Conservation (phyloP, 2,888 invertebrate species). For the Molorchus minor region DNA sequence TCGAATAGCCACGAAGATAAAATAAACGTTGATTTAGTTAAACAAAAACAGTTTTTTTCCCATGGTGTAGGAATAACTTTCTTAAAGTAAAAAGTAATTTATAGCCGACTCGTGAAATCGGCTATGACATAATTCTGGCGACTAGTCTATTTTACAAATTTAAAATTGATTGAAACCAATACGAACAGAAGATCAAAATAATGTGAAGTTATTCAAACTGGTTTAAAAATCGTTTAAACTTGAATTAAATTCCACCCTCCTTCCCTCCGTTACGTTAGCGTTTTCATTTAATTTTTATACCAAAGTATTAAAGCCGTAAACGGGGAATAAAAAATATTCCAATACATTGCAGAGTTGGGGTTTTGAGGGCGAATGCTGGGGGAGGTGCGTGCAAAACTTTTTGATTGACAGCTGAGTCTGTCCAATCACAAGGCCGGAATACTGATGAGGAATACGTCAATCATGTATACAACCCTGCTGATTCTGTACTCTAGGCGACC, state of each 20-base stretch:
- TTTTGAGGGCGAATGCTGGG: conserved; percentile 42
- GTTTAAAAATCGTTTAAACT: conserved; percentile 63
- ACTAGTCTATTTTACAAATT: conserved; percentile 8
- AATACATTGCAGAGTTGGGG: conserved; percentile 55
- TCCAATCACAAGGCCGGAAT: conserved; percentile 80
- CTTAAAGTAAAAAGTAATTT: too few species aligned
- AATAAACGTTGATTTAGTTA: too few species aligned
- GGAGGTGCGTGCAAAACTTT: conserved; percentile 64
- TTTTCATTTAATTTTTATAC: conserved; percentile 58
- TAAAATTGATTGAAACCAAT: conserved; percentile 15
- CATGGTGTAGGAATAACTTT: too few species aligned
- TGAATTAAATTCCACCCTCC: conserved; percentile 61
- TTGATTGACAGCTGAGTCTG: conserved; percentile 85
- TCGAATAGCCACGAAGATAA: too few species aligned
- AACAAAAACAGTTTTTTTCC: too few species aligned
- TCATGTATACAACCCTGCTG: conserved; percentile 61
- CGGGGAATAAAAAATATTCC: conserved; percentile 62
- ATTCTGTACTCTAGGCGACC: conserved; percentile 32
- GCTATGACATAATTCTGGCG: too few species aligned
- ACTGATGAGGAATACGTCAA: conserved; percentile 82
- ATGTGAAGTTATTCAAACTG: conserved; percentile 56
- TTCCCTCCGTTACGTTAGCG: conserved; percentile 40
- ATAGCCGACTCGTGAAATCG: too few species aligned
- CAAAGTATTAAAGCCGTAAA: conserved; percentile 59
- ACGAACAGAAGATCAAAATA: conserved; percentile 32